Conservation (phyloP, 2,797 vertebrate species). For the Mus caroli region DNA sequence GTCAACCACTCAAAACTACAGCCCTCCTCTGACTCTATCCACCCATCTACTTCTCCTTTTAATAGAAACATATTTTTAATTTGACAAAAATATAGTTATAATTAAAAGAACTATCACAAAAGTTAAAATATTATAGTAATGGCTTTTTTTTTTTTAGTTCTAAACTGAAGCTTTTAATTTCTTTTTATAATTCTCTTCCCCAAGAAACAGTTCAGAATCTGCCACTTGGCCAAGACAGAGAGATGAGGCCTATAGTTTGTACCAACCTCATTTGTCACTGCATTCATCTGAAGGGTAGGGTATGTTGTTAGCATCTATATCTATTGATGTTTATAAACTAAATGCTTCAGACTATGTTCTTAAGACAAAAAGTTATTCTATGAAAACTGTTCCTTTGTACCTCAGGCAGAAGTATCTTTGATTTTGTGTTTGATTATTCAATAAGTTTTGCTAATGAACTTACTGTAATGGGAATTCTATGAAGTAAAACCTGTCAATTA, state of each 20-base stretch:
- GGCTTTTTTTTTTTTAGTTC: background rate
- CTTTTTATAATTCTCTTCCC: background rate
- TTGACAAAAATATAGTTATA: background rate
- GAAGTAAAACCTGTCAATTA: constrained; percentile 3
- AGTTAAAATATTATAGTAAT: background rate
- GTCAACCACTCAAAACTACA: background rate
- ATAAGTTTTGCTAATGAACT: constrained; percentile 21
- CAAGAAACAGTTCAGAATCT: background rate
- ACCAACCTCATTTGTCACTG: background rate
- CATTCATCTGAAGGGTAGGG: background rate
- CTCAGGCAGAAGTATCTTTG: background rate
- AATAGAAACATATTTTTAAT: background rate
- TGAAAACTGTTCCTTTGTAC: background rate
- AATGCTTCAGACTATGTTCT: background rate
- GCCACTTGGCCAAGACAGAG: background rate
- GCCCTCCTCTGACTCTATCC: background rate
- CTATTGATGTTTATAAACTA: background rate
- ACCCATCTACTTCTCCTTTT: background rate
- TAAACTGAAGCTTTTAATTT: background rate
- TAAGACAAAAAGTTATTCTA: background rate
- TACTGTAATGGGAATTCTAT: background rate
- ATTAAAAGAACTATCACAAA: background rate
- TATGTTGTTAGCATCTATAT: background rate
- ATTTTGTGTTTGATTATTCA: constrained; percentile 29
- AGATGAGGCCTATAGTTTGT: background rate